A percentile compares a stretch with the other conserved stretches of the same genome.
phyloP scores from a whole-genome alignment of 2,888 invertebrate genomes.

The Ectobius pallidus region DNA sequence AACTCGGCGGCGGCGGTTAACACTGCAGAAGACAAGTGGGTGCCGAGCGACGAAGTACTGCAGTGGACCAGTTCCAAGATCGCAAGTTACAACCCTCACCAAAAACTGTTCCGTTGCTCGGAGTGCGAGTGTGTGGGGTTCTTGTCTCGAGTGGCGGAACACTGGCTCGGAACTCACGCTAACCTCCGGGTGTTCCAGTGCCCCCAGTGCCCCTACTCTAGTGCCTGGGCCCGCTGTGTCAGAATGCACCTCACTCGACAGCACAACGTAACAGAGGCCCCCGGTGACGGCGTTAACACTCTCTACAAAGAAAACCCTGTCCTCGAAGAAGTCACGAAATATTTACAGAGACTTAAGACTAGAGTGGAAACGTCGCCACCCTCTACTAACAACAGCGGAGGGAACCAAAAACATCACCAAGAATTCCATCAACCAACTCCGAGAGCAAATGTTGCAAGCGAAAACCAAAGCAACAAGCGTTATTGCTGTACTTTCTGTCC shows the following conservation, averaged over 20 bases:
- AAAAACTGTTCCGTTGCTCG: constrained; percentile 75
- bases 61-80: constrained; percentile 79
- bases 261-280: constrained; percentile 67
- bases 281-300: constrained; percentile 62
- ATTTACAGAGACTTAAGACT: constrained; percentile 69
- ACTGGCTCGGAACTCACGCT: constrained; percentile 77
- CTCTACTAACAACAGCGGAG: not conserved
- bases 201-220: constrained; percentile 74
- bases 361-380: constrained; percentile 58
- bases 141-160: constrained; percentile 74
- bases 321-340: constrained; percentile 74
- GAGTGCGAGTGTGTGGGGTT: constrained; percentile 80
- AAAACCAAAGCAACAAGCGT: constrained; percentile 54
- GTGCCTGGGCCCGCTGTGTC: constrained; percentile 77
- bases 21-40: constrained; percentile 62
- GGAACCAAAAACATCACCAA: constrained; percentile 18
- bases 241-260: constrained; percentile 74
- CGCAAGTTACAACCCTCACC: constrained; percentile 78
- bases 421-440: not conserved
- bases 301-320: constrained; percentile 72
- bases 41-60: constrained; percentile 71
- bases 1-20: constrained; percentile 30
- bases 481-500: constrained; percentile 89
- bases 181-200: constrained; percentile 68
- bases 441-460: not conserved